Base-by-base conservation (phyloP, 2,888 invertebrate genomes). In the Noctua janthina region DNA sequence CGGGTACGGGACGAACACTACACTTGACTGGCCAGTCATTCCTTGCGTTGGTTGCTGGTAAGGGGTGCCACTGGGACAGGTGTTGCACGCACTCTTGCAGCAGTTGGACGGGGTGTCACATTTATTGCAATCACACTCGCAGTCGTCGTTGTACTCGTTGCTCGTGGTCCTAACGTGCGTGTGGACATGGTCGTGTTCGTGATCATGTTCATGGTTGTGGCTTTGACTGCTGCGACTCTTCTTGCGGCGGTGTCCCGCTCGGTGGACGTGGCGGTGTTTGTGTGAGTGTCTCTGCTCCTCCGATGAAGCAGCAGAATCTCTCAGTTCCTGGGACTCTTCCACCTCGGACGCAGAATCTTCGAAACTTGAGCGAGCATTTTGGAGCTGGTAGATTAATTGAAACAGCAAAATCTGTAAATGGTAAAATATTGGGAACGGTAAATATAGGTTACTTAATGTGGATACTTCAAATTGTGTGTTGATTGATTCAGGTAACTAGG, bases 1-100 rank as follows among this genome's bases (percentile, higher is more conserved):
- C 0, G 93, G 93, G 78, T 92, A 94, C 0, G 94, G 93, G 0
- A 93, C 83, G 39, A 92, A 86, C 1, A 93, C 77, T 1, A 93
- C 71, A 23, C 88, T 89, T 0, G 90, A 79, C 54, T 89, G 90
- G 39, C 64, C 39, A 1, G 29, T 17, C 64, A 77, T 43, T 11
- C 79, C 74, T 64, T 11, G 46, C 6, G n/a, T 20, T 46, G 64
- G 8, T 39, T 82, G 83, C 82, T 75, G 74, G 69, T 66, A 83
- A 8, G 46, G 56, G 69, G 59, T 75, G 20, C 11, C n/a, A 46
- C 35, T 49, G 1, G 79, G 71, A 69, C 92, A 93, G 35, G 78
- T 86, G 7, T 73, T 80, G 77, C 93, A 93, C 10, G 86, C 75
- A 43, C 83, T 73, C 59, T 77, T 83, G 78, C 94, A 94, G 80